Evolutionary conservation across 2,797 vertebrate genomes (phyloP).

Genomic region (Mergus octosetaceus): DNA sequence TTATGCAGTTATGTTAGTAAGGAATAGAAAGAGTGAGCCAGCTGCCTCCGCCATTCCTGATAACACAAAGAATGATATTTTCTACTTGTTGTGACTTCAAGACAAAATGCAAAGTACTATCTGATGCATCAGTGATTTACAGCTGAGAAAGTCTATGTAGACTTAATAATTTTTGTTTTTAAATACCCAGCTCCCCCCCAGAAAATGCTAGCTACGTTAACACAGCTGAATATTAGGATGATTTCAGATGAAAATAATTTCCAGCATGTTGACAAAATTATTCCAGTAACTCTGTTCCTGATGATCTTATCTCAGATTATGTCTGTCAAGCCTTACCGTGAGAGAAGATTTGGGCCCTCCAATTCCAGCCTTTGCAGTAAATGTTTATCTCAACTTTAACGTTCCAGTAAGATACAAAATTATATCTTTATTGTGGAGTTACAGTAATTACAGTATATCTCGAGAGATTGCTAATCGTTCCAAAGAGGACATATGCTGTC

Average conservation of each 20-base stretch:
- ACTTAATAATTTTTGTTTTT: slow-evolving; percentile 19
- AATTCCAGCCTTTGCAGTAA: neutral
- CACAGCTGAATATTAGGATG: neutral
- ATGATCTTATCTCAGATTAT: neutral
- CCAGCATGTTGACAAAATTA: neutral
- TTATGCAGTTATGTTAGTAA: slow-evolving; percentile 20
- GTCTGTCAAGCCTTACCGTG: neutral
- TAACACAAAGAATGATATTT: neutral
- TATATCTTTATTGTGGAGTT: neutral
- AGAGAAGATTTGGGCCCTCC: neutral
- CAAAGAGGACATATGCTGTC: neutral
- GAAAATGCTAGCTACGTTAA: neutral
- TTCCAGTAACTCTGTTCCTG: neutral
- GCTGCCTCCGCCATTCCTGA: slow-evolving; percentile 2
- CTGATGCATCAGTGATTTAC: neutral
- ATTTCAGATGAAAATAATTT: neutral
- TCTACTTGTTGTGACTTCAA: neutral
- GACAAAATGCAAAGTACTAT: slow-evolving; percentile 8
- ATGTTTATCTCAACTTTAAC: neutral
- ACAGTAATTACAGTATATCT: neutral
- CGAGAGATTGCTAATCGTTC: neutral
- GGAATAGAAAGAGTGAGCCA: slow-evolving; percentile 19
- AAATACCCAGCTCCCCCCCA: neutral
- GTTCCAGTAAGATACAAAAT: neutral
- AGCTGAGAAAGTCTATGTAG: slow-evolving; percentile 29